Percentiles rank a stretch among this genome's conserved stretches.
phyloP scores from a whole-genome alignment of 2,888 invertebrate species.

The Eulithis testata region DNA sequence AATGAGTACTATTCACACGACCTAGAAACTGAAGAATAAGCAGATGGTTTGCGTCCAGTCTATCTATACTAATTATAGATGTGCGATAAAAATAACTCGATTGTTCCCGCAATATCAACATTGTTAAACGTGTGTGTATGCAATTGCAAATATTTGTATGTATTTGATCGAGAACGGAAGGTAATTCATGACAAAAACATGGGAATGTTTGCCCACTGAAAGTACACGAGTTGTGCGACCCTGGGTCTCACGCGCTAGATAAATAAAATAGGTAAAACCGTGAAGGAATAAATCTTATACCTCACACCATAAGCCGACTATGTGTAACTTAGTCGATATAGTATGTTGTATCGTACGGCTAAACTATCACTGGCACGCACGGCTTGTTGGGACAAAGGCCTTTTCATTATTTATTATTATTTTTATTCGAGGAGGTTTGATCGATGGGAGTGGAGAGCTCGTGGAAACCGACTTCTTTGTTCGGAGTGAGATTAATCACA shows the following conservation, averaged over 20 bases:
- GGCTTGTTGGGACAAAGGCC: conserved; percentile 73
- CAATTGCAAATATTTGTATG: conserved; percentile 24
- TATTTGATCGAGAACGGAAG: conserved; percentile 26
- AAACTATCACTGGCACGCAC: conserved; percentile 76
- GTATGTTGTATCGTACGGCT: conserved; percentile 41
- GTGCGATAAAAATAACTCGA: conserved; percentile 29
- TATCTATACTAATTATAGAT: conserved; percentile 5
- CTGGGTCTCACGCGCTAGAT: conserved; percentile 48
- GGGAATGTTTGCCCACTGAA: conserved; percentile 35
- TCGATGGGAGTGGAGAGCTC: conserved; percentile 74
- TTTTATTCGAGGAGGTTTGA: conserved; percentile 80
- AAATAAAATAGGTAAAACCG: conserved; percentile 40
- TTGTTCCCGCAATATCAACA: conserved; percentile 20
- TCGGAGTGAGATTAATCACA: conserved; percentile 78
- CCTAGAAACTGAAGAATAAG: conserved; percentile 21
- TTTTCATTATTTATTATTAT: conserved; percentile 77
- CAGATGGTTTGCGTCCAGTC: conserved; percentile 25
- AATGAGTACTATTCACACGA: conserved; percentile 26
- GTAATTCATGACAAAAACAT: conserved; percentile 39
- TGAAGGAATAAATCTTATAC: conserved; percentile 21
- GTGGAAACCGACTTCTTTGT: conserved; percentile 78
- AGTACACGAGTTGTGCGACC: conserved; percentile 37
- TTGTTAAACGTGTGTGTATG: conserved; percentile 25
- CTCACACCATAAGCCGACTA: conserved; percentile 26
- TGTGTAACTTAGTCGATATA: conserved; percentile 50